Base-by-base conservation (phyloP, 1,140 invertebrate species). In the Leptinotarsa defecta region DNA sequence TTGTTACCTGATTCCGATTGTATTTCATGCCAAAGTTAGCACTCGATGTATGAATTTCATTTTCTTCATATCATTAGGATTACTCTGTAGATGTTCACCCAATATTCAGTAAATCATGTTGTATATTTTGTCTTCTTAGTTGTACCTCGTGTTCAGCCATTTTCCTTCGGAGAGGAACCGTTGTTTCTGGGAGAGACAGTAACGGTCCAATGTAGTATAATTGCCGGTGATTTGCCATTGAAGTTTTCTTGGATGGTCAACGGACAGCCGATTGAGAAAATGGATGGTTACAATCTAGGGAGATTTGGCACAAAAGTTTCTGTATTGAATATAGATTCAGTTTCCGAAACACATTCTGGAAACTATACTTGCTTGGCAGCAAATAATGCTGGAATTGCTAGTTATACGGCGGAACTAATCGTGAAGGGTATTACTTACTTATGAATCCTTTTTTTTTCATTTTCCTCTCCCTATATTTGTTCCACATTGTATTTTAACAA, bases 301-400 rank as follows among this genome's bases (percentile, higher is more conserved):
- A 91, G 89, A 85, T 83, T 92, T 79, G 91, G 92, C 64, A 89
- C 90, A 76, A 89, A 90, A 80, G 91, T 91, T 74, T 91, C 90
- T 74, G 87, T 94, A 79, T 86, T 97, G 74, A 90, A 90, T 24
- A 95, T 96, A 76, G 90, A 92, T 74, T 89, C 91, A 11, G 91
- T 92, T 73, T 91, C 89, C 77, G 91, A 92, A 68, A 89, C 89
- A 81, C 92, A 95, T 86, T 89, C 89, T 27, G 94, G 94, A 71
- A 92, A 94, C 84, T 96, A 95, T 86, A 94, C 93, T 27, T 96
- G 94, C 86, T 89, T 89, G 70, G 93, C 89, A 89, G 81, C 92
- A 94, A 86, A 90, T 89, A 61, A 93, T 27, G 92, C 91, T 77
- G 92, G 92, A 74, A 86, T 86, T 77, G 89, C 89, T 68, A 91